Evolutionary conservation across 2,888 invertebrate genomes (phyloP), one percentile per base, ranked within the genome.

Genomic region (Gerris lacustris): DNA sequence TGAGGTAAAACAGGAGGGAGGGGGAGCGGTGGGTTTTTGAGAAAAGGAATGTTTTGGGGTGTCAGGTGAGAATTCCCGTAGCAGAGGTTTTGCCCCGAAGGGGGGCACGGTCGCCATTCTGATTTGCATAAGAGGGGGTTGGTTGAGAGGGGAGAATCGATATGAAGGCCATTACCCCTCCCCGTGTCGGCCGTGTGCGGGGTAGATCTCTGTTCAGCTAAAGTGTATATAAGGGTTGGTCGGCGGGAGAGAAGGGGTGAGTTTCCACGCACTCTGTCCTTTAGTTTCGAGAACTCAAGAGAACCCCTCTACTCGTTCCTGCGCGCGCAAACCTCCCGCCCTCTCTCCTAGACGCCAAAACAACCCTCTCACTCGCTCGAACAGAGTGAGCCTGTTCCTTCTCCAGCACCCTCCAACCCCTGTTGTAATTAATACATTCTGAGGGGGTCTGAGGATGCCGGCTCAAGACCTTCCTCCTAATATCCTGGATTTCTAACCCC

Each of bases 91-190:
- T 64, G 64, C 55, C 55, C 55, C 55, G 55, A 55, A 55, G 18
- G 64, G 67, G 15, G 44, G 67, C n/a, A 44, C 63, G 71, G 71
- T 68, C 69, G 69, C 69, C 71, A 68, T 69, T 69, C 44, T 63
- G 68, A 69, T 69, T 71, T 71, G 68, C 69, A 68, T 69, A 69
- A 71, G 69, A 44, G 64, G 62, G 44, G 66, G 66, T 66, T 9
- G 11, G 17, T 7, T 9, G 66, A 18, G 67, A 45, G 71, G 71
- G 70, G 67, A 67, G 66, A 70, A 70, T 70, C 70, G 70, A 70
- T 70, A 70, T 70, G 70, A 47, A 63, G 70, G 67, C 70, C 70
- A 70, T 70, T 70, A 70, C 62, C 67, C 66, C 55, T 55, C 55
- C 15, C 55, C 55, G 11, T 15, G 9, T 15, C 11, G 15, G 55